Base-by-base conservation (phyloP, 2,113 vertebrate genomes). In the Natator depressus region DNA sequence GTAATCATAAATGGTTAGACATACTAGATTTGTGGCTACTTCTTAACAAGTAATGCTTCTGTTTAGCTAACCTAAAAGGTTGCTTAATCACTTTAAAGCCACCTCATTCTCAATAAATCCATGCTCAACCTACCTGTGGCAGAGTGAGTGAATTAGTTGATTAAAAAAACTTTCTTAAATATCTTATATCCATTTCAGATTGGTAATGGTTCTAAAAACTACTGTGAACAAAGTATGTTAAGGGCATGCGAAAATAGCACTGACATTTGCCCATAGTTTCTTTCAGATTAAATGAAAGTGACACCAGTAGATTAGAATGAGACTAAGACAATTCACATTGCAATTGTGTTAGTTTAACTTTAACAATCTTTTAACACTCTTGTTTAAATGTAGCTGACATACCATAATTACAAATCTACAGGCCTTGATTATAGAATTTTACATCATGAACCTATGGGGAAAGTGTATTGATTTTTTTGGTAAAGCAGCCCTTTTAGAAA, bases 251-350 rank as follows among this genome's bases (percentile, higher is more conserved):
- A 99, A 99, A 99, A 98, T 98, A 98, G 98, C 98, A 94, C 97
- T 98, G 98, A 98, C 97, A 97, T 98, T 98, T 98, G 97, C 97
- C 98, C 96, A 91, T 98, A 98, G 98, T 98, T 98, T 98, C 97
- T 90, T 93, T 98, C 97, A 98, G 98, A 97, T 99, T 99, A 99
- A 99, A 98, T 98, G 99, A 98, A 99, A 99, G 98, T 99, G 99
- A 99, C 99, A 99, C 91, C 96, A 97, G 98, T 99, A 99, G 99
- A 99, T 99, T 99, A 99, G 99, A 99, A 98, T 98, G 98, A 99
- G 99, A 99, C 99, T 98, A 98, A 99, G 98, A 99, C 99, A 99
- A 99, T 99, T 99, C 99, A 99, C 99, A 99, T 98, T 99, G 99
- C 99, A 99, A 98, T 99, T 99, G 99, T 99, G 98, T 99, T 99